Conservation (phyloP, 2,888 invertebrate species). For the Spisula solida region DNA sequence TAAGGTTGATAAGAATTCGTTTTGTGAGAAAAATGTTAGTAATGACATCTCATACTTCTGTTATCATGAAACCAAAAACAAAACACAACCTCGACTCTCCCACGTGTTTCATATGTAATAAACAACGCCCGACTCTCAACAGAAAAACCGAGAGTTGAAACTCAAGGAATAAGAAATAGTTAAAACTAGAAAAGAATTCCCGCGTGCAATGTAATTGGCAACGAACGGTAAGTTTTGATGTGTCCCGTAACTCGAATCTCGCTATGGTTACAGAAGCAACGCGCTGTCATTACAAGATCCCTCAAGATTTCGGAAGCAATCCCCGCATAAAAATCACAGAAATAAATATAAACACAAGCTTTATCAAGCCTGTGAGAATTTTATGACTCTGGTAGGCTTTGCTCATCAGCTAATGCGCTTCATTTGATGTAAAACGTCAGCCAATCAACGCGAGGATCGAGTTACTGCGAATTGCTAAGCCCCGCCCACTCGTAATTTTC, state of each 20-base stretch:
- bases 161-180: slow-evolving; percentile 47
- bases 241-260: slow-evolving; percentile 52
- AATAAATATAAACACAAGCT: slow-evolving; percentile 61
- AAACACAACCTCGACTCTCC: slow-evolving; percentile 50
- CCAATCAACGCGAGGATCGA: slow-evolving; percentile 51
- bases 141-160: slow-evolving; percentile 45
- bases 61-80: slow-evolving; percentile 49
- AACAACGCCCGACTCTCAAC: slow-evolving; percentile 43
- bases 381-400: slow-evolving; percentile 44
- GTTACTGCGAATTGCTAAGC: slow-evolving; percentile 38
- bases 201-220: slow-evolving; percentile 56
- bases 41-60: slow-evolving; percentile 49
- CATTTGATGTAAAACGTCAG: slow-evolving; percentile 53
- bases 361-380: slow-evolving; percentile 58
- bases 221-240: slow-evolving; percentile 24
- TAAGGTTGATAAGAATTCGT: slow-evolving; percentile 33
- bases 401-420: slow-evolving; percentile 44
- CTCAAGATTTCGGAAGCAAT: slow-evolving; percentile 46
- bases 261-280: slow-evolving; percentile 23
- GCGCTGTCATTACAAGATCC: slow-evolving; percentile 50
- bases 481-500: slow-evolving; percentile 49
- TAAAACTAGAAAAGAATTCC: slow-evolving; percentile 38
- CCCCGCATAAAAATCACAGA: slow-evolving; percentile 62
- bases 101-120: slow-evolving; percentile 57
- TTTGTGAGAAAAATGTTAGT: slow-evolving; percentile 48